A percentile compares a stretch with the other conserved stretches of the same genome.
Evolutionary conservation across 2,113 vertebrate species (phyloP).

Genomic region (Erythrocercus mccallii): DNA sequence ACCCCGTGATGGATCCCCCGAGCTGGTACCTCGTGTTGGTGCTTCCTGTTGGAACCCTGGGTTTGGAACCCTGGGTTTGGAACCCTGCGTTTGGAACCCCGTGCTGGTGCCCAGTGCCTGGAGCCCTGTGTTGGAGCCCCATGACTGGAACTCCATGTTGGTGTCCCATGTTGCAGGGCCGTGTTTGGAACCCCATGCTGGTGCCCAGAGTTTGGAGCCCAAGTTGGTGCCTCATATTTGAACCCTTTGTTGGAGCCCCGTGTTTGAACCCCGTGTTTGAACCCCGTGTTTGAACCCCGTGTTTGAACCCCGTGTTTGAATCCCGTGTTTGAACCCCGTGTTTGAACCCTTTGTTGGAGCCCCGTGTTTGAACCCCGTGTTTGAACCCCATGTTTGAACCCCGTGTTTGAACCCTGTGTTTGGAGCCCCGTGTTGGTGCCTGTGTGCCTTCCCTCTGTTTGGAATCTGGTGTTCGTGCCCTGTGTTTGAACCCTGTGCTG

Average conservation of each 20-base stretch:
- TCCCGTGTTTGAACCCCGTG: too few species aligned
- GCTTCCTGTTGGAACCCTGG: neutral
- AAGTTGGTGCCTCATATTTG: neutral
- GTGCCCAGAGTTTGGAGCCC: neutral
- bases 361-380: neutral
- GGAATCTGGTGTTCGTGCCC: too few species aligned
- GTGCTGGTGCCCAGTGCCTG: neutral
- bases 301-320: too few species aligned
- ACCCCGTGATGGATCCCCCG: neutral
- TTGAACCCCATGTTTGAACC: neutral
- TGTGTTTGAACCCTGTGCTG: neutral
- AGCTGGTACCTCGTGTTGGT: neutral
- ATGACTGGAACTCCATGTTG: neutral
- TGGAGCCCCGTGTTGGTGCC: too few species aligned
- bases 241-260: neutral
- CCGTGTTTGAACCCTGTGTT: too few species aligned
- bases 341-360: neutral
- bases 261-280: neutral
- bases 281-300: neutral
- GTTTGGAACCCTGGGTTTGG: neutral
- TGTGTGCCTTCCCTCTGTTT: neutral
- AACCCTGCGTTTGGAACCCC: neutral
- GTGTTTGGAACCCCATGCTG: neutral
- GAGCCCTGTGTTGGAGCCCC: neutral
- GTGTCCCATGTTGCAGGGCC: neutral